These are phyloP conservation scores for Anodontia alba DNA, from an alignment of 2,888 invertebrate genomes.

Conservation along the genomic window DNA sequence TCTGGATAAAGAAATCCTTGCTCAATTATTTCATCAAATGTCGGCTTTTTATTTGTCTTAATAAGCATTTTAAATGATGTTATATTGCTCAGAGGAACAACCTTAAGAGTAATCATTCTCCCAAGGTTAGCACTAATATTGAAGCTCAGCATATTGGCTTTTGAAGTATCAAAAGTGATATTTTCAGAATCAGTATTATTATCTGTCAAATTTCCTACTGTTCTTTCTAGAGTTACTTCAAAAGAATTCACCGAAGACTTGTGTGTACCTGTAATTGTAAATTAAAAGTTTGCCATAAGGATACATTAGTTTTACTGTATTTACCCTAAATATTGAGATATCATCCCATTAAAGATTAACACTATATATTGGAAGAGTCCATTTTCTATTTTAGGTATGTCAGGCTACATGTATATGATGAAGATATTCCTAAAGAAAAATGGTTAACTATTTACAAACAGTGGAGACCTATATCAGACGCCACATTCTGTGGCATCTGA, in stretches of 20 bases:
- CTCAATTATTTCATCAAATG: conserved; percentile 21
- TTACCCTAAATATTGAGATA: too few relatives aligned
- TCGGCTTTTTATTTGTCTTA: conserved; percentile 28
- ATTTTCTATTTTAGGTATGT: too few relatives aligned
- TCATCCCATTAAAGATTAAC: too few relatives aligned
- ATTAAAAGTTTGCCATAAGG: too few relatives aligned
- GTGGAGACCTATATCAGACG: too few relatives aligned
- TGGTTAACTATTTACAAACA: too few relatives aligned
- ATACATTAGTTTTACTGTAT: too few relatives aligned
- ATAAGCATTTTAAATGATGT: conserved; percentile 28
- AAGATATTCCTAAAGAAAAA: too few relatives aligned
- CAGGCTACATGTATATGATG: too few relatives aligned
- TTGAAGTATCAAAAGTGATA: conserved; percentile 25
- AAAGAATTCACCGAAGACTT: conserved; percentile 24
- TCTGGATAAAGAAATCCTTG: conserved; percentile 45
- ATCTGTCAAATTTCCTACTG: not conserved
- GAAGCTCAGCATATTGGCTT: conserved; percentile 36
- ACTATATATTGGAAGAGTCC: too few relatives aligned
- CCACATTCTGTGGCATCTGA: too few relatives aligned
- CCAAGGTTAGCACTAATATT: conserved; percentile 37
- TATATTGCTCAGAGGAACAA: conserved; percentile 14
- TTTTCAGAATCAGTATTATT: not conserved
- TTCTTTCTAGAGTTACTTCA: conserved; percentile 31
- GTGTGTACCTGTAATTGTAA: conserved; percentile 31
- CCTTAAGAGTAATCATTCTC: conserved; percentile 26